Percentiles rank a stretch among this genome's conserved stretches.
Conservation (phyloP, 2,113 vertebrate genomes). For the Mobula birostris region DNA sequence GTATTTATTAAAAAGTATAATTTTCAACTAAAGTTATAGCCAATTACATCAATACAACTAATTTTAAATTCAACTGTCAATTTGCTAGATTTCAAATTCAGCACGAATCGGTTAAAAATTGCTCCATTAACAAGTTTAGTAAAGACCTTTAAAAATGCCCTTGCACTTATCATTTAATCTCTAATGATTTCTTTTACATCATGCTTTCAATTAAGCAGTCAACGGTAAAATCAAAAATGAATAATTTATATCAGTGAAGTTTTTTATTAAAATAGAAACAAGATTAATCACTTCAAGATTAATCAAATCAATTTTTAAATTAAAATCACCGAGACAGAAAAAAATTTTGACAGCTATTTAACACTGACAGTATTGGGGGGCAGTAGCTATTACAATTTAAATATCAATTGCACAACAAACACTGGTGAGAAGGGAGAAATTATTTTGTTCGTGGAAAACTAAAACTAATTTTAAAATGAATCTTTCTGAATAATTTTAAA, state of each 20-base stretch:
- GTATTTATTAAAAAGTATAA: background rate
- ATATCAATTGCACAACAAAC: background rate
- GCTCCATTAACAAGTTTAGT: background rate
- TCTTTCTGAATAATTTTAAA: background rate
- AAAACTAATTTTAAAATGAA: background rate
- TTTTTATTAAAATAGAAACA: background rate
- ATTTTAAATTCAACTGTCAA: background rate
- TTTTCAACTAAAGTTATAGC: background rate
- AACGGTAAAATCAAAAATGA: background rate
- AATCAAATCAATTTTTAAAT: background rate
- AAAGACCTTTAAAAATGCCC: too few relatives aligned
- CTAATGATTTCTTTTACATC: background rate
- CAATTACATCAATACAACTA: background rate
- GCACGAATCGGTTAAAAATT: background rate
- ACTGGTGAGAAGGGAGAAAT: background rate
- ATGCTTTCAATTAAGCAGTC: background rate
- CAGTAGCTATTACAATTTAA: constrained; percentile 3
- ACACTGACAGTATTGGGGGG: background rate
- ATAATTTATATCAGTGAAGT: background rate
- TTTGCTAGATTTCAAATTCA: background rate
- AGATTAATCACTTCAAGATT: background rate
- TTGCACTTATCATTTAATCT: background rate
- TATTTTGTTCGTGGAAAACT: background rate
- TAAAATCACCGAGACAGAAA: background rate
- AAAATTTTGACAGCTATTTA: background rate